Evolutionary conservation across 2,113 vertebrate genomes (phyloP).

Genomic region (Martes martes): DNA sequence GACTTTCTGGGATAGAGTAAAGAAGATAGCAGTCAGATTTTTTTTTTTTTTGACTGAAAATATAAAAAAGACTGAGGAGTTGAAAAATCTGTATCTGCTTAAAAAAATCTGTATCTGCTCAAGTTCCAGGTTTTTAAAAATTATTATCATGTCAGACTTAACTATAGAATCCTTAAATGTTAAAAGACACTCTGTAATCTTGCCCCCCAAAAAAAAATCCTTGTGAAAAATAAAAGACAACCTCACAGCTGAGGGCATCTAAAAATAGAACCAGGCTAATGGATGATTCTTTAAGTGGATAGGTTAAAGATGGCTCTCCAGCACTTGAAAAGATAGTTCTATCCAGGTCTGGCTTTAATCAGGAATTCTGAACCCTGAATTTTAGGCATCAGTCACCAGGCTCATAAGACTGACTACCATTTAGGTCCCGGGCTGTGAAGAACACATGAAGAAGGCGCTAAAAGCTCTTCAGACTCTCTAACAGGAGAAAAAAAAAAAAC

Average conservation of each 20-base stretch:
- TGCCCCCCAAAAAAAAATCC: not conserved
- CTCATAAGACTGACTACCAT: not conserved
- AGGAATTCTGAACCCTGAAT: not conserved
- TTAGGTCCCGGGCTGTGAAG: not conserved
- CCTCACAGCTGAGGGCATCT: not conserved
- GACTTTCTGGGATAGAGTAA: not conserved
- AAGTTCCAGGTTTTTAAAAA: not conserved
- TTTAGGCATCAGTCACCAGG: not conserved
- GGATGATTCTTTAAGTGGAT: not conserved
- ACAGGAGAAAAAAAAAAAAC: not conserved
- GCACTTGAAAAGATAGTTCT: not conserved
- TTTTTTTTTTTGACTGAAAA: not conserved
- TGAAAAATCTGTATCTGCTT: not conserved
- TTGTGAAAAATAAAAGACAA: slow-evolving; percentile 25
- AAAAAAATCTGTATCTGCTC: not conserved
- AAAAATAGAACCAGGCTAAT: slow-evolving; percentile 47
- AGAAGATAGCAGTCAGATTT: not conserved
- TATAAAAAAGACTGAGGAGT: not conserved
- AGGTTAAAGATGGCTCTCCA: not conserved
- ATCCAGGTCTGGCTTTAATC: slow-evolving; percentile 1
- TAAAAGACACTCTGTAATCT: not conserved
- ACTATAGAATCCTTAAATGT: slow-evolving; percentile 34
- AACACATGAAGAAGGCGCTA: not conserved
- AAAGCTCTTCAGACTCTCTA: not conserved
- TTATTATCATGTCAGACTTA: slow-evolving; percentile 1